These are phyloP conservation scores for Probosciger aterrimus DNA, from an alignment of 2,113 vertebrate species.

Conservation along the genomic window DNA sequence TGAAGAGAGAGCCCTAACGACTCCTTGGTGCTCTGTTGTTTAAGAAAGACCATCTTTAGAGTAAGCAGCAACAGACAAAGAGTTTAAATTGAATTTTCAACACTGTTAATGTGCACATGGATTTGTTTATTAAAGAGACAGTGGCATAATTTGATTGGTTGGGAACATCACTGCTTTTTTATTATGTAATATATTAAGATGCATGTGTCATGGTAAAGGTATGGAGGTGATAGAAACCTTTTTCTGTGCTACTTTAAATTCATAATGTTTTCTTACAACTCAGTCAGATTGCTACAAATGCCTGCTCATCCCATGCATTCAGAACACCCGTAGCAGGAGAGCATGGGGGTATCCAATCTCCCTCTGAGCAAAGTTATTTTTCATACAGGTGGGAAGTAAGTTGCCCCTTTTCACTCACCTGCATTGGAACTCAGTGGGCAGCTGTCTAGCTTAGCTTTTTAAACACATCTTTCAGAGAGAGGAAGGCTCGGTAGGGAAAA, in stretches of 20 bases:
- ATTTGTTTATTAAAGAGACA: conserved; percentile 91
- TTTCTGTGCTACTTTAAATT: conserved; percentile 12
- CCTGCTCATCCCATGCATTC: conserved; percentile 31
- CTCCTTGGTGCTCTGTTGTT: conserved; percentile 99
- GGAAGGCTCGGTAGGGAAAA: background rate
- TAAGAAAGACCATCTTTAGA: conserved; percentile 99
- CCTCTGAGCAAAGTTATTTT: conserved; percentile 26
- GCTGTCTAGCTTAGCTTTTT: background rate
- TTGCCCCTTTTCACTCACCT: background rate
- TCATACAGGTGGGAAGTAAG: background rate
- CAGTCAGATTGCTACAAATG: conserved; percentile 46
- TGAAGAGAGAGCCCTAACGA: conserved; percentile 99
- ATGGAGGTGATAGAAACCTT: conserved; percentile 16
- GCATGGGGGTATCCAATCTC: background rate
- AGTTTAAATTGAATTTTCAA: conserved; percentile 98
- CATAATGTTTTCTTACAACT: background rate
- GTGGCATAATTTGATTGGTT: conserved; percentile 86
- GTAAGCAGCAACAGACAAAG: conserved; percentile 97
- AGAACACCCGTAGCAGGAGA: conserved; percentile 12
- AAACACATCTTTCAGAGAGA: background rate
- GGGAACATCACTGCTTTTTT: conserved; percentile 82
- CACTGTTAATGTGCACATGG: conserved; percentile 91
- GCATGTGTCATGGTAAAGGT: conserved; percentile 43
- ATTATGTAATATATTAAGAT: conserved; percentile 72
- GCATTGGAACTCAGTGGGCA: background rate